These are phyloP conservation scores for Enteromius afrohamiltoni DNA, from an alignment of 2,797 vertebrate genomes.

Conservation along the genomic window DNA sequence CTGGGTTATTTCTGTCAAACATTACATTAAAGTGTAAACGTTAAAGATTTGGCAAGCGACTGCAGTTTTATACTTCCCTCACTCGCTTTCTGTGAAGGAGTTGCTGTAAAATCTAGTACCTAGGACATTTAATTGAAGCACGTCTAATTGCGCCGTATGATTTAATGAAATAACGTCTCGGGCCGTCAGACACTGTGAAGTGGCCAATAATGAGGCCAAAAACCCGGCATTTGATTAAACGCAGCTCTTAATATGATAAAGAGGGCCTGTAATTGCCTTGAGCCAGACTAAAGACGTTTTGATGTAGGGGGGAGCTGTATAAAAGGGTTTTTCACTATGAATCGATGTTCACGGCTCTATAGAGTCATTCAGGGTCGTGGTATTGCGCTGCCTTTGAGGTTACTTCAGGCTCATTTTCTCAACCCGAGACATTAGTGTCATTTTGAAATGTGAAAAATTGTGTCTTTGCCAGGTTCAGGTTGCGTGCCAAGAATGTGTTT, in stretches of 20 bases:
- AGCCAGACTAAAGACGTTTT: conserved; percentile 7
- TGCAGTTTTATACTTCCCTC: neutral
- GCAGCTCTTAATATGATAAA: conserved; percentile 16
- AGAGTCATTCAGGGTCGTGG: neutral
- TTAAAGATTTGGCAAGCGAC: neutral
- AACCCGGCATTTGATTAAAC: conserved; percentile 36
- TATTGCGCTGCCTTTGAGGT: neutral
- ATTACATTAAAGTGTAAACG: neutral
- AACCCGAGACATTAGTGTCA: neutral
- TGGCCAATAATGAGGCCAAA: conserved; percentile 30
- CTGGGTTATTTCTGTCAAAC: neutral
- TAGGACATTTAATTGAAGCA: conserved; percentile 28
- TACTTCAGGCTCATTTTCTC: conserved; percentile 1
- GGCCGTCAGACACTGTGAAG: conserved; percentile 38
- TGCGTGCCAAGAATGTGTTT: neutral
- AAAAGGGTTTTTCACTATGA: neutral
- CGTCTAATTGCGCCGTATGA: conserved; percentile 28
- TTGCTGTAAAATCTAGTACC: conserved; percentile 1
- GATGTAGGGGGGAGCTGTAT: conserved; percentile 19
- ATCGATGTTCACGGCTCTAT: neutral
- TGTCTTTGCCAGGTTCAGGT: neutral
- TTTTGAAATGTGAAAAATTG: neutral
- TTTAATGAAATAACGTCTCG: conserved; percentile 32
- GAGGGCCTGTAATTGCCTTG: conserved; percentile 37
- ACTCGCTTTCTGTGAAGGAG: neutral